These are phyloP conservation scores for Anguilla rostrata DNA, from an alignment of 2,113 vertebrate genomes.

Conservation along the genomic window DNA sequence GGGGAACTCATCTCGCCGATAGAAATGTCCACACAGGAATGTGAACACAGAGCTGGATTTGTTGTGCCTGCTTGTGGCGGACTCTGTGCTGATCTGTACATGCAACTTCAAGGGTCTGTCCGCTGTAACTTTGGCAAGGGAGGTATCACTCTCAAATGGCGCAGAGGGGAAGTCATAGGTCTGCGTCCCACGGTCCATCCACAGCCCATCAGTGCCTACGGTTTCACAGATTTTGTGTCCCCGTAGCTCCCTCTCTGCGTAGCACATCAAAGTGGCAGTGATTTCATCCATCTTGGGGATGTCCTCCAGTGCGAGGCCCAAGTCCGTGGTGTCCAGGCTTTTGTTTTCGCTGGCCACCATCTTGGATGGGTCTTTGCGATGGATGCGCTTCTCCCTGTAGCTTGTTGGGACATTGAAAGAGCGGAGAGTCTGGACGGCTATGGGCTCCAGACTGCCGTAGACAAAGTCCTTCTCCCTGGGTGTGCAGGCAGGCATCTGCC, in stretches of 20 bases:
- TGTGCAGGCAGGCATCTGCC: constrained; percentile 85
- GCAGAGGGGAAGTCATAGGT: constrained; percentile 80
- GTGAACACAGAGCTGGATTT: constrained; percentile 87
- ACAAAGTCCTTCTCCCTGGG: constrained; percentile 85
- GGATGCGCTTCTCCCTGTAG: constrained; percentile 81
- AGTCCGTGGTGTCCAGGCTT: constrained; percentile 83
- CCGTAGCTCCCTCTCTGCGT: constrained; percentile 85
- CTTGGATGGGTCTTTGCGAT: constrained; percentile 69
- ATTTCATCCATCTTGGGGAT: constrained; percentile 76
- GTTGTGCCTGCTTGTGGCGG: constrained; percentile 87
- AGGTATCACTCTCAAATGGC: constrained; percentile 69
- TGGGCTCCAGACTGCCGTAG: constrained; percentile 77
- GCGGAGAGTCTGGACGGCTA: constrained; percentile 70
- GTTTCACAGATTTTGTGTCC: constrained; percentile 86
- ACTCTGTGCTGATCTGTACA: constrained; percentile 77
- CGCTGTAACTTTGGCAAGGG: constrained; percentile 75
- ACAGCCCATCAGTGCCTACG: constrained; percentile 75
- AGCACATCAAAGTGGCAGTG: constrained; percentile 79
- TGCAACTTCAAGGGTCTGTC: constrained; percentile 63
- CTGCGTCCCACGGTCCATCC: constrained; percentile 85
- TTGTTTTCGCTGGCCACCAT: constrained; percentile 65
- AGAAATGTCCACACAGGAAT: constrained; percentile 83
- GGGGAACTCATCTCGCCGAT: constrained; percentile 85
- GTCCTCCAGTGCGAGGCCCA: constrained; percentile 66
- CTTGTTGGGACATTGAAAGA: constrained; percentile 87